A percentile compares a stretch with the other conserved stretches of the same genome.
These are phyloP conservation scores for Callopanchax toddi DNA, from an alignment of 2,113 vertebrate genomes.

Conservation along the genomic window DNA sequence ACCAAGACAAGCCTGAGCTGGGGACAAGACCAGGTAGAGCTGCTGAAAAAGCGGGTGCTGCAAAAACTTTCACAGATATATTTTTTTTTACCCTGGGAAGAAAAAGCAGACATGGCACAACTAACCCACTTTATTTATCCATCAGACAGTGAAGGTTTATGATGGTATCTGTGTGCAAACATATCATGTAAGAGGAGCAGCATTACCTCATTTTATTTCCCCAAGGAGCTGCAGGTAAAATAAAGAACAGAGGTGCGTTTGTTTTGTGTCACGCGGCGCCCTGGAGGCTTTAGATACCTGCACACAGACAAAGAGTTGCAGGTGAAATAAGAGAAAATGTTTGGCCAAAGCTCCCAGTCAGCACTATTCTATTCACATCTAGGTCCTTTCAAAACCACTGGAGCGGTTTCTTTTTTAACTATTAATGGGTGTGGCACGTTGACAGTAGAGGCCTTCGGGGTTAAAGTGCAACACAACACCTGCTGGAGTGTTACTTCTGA, in stretches of 20 bases:
- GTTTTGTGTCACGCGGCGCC: slow-evolving; percentile 57
- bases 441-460: slow-evolving; percentile 33
- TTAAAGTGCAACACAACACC: slow-evolving; percentile 5
- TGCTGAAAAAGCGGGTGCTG: slow-evolving; percentile 24
- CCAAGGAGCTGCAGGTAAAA: slow-evolving; percentile 45
- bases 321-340: slow-evolving; percentile 54
- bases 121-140: slow-evolving; percentile 47
- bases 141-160: slow-evolving; percentile 54
- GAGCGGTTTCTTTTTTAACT: slow-evolving; percentile 4
- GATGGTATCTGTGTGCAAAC: slow-evolving; percentile 34
- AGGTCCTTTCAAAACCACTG: slow-evolving; percentile 32
- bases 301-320: slow-evolving; percentile 42
- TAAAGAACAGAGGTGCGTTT: slow-evolving; percentile 61
- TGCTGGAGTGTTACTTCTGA: background rate
- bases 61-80: background rate
- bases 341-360: slow-evolving; percentile 52
- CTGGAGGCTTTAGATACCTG: slow-evolving; percentile 43
- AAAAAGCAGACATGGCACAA: slow-evolving; percentile 42
- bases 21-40: slow-evolving; percentile 20
- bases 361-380: slow-evolving; percentile 58
- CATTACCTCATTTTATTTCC: slow-evolving; percentile 68
- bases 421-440: slow-evolving; percentile 22
- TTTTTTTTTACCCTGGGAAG: slow-evolving; percentile 22
- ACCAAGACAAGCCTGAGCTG: slow-evolving; percentile 43
- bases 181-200: slow-evolving; percentile 65